A percentile compares a stretch with the other conserved stretches of the same genome.
These are phyloP conservation scores for Myotis brandtii DNA, from an alignment of 2,113 vertebrate genomes.

Conservation along the genomic window DNA sequence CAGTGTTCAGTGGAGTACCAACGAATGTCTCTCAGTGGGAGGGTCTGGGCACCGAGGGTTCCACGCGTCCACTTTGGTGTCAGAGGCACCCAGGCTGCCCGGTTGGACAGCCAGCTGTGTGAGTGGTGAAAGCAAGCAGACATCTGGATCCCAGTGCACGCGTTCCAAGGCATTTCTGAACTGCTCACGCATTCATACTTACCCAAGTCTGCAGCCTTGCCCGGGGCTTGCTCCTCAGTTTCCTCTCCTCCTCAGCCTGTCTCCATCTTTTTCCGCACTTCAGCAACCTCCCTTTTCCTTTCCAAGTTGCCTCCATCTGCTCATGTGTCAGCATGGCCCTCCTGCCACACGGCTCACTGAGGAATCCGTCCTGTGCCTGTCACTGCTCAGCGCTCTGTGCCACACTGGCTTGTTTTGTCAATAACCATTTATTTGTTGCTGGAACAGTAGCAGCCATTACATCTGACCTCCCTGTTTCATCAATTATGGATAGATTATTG, in stretches of 20 bases:
- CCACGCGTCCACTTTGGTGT: not conserved
- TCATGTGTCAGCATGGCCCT: slow-evolving; percentile 77
- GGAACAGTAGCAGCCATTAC: slow-evolving; percentile 97
- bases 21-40: slow-evolving; percentile 68
- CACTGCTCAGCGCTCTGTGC: slow-evolving; percentile 89
- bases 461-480: slow-evolving; percentile 99
- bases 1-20: slow-evolving; percentile 64
- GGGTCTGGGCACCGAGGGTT: slow-evolving; percentile 66
- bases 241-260: slow-evolving; percentile 59
- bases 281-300: slow-evolving; percentile 69
- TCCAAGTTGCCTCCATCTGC: slow-evolving; percentile 79
- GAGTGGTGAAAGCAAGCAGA: slow-evolving; percentile 88
- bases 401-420: slow-evolving; percentile 98
- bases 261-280: slow-evolving; percentile 72
- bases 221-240: slow-evolving; percentile 57
- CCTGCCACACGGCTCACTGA: slow-evolving; percentile 65
- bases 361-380: slow-evolving; percentile 84
- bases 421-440: slow-evolving; percentile 99
- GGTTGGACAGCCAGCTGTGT: slow-evolving; percentile 86
- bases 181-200: slow-evolving; percentile 86
- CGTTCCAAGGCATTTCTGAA: slow-evolving; percentile 74
- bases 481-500: slow-evolving; percentile 99
- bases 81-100: slow-evolving; percentile 71
- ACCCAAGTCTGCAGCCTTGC: slow-evolving; percentile 82
- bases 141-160: slow-evolving; percentile 85